Conservation (phyloP, 2,888 invertebrate genomes). For the Callimorpha dominula region DNA sequence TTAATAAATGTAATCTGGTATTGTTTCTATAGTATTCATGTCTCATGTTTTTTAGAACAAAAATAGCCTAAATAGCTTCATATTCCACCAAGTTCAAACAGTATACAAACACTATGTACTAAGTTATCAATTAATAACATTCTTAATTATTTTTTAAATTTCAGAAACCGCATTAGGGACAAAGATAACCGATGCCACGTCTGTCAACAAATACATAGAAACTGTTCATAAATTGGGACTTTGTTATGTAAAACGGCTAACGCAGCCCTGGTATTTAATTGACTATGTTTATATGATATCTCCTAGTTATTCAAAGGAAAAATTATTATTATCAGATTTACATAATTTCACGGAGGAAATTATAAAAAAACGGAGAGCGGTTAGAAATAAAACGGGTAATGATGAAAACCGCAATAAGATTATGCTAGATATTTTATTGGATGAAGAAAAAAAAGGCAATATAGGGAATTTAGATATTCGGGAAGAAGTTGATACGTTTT, state of each 20-base stretch:
- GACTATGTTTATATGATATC: slow-evolving; percentile 22
- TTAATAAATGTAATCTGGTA: background rate
- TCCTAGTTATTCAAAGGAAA: slow-evolving; percentile 27
- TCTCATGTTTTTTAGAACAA: background rate
- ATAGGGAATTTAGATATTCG: slow-evolving; percentile 87
- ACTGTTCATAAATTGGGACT: slow-evolving; percentile 39
- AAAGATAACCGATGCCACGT: slow-evolving; percentile 66
- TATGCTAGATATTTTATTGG: slow-evolving; percentile 88
- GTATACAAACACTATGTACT: no score
- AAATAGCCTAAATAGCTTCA: background rate
- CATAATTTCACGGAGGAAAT: slow-evolving; percentile 84
- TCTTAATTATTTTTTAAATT: slow-evolving; percentile 1
- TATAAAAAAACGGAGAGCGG: slow-evolving; percentile 69
- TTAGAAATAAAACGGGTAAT: slow-evolving; percentile 37
- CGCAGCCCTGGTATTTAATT: slow-evolving; percentile 41
- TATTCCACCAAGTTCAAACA: background rate
- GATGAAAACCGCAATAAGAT: slow-evolving; percentile 79
- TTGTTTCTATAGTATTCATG: background rate
- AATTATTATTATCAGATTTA: slow-evolving; percentile 67
- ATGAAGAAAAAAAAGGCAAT: slow-evolving; percentile 84
- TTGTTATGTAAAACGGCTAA: slow-evolving; percentile 37
- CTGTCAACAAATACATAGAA: slow-evolving; percentile 75
- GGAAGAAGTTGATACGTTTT: slow-evolving; percentile 91
- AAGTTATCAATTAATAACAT: slow-evolving; percentile 1
- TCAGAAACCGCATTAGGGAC: slow-evolving; percentile 86